Evolutionary conservation across 2,888 invertebrate species (phyloP).

Genomic region (Tricholauxania praeusta): DNA sequence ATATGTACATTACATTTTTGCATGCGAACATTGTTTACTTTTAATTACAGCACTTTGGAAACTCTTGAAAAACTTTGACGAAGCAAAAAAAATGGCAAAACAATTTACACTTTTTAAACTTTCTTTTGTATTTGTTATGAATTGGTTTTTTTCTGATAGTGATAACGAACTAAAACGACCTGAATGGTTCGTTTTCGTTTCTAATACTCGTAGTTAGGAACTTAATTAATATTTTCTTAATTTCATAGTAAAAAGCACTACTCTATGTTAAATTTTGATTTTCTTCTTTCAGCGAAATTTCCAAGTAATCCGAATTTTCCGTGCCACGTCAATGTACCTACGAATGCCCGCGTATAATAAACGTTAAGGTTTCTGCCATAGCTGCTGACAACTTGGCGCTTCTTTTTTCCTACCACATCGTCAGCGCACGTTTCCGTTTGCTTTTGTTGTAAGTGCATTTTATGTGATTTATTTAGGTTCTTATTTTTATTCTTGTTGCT

Average conservation of each 20-base stretch:
- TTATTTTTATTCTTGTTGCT: constrained; percentile 19
- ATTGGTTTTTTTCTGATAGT: too few relatives aligned
- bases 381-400: not conserved
- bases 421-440: constrained; percentile 1
- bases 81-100: constrained; percentile 45
- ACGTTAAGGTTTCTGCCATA: not conserved
- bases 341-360: constrained; percentile 23
- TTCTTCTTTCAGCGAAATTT: constrained; percentile 6
- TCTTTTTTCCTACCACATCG: not conserved
- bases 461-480: not conserved
- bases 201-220: too few relatives aligned
- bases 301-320: constrained; percentile 30
- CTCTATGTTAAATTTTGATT: too few relatives aligned
- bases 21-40: constrained; percentile 1
- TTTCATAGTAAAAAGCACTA: too few relatives aligned
- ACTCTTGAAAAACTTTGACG: not conserved
- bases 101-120: constrained; percentile 54
- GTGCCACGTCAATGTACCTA: not conserved
- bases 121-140: constrained; percentile 22
- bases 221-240: too few relatives aligned
- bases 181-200: too few relatives aligned
- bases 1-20: not conserved
- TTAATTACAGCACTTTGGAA: not conserved
- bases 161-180: too few relatives aligned
- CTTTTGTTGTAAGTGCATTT: constrained; percentile 15